phyloP scores from a whole-genome alignment of 2,113 vertebrate species.

The Axis porcinus region DNA sequence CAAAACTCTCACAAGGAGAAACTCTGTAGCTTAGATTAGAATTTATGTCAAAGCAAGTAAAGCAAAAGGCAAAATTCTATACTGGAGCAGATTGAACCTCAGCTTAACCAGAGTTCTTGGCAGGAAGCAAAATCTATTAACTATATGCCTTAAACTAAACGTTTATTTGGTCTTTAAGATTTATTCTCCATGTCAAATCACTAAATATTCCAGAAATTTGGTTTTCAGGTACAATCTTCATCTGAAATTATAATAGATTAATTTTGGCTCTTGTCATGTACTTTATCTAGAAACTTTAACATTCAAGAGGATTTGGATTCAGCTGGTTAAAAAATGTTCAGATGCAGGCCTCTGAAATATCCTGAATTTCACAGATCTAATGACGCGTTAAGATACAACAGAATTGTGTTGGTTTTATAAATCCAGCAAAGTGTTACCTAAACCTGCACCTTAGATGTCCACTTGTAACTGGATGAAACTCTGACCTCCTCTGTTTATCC shows the following conservation, averaged over 20 bases:
- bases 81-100: background rate
- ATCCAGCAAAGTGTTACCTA: background rate
- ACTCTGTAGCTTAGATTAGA: background rate
- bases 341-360: background rate
- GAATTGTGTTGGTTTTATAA: background rate
- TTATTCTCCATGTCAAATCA: background rate
- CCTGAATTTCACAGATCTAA: background rate
- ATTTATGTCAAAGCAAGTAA: background rate
- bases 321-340: background rate
- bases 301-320: background rate
- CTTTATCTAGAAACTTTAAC: background rate
- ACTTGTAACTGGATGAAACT: background rate
- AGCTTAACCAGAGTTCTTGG: background rate
- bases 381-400: background rate
- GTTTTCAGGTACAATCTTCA: background rate
- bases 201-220: background rate
- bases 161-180: background rate
- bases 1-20: background rate
- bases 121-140: background rate
- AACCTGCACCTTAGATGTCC: background rate
- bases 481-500: background rate
- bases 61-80: background rate
- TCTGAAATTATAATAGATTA: background rate
- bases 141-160: background rate
- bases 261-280: background rate